Evolutionary conservation across 2,113 vertebrate species (phyloP), one percentile per base, ranked within the genome.

Genomic region (Corydoras sp.): DNA sequence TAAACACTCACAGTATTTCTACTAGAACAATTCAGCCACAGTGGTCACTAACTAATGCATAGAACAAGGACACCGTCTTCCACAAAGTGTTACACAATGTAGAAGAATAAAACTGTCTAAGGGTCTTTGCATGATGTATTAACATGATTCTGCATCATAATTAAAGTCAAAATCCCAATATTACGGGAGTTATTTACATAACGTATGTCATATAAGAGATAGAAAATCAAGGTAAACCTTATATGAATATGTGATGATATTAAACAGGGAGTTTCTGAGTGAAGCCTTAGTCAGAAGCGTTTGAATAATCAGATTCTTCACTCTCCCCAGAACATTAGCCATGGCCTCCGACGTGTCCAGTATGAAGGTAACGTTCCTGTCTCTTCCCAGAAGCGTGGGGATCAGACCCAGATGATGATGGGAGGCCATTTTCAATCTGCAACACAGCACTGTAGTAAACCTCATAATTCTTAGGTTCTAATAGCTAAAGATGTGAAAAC

Each of bases 301-400:
- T 76, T 85, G 85, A 61, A 85, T 79, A 50, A 89, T 82, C 65
- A 88, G 80, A 7, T 81, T 77, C 64, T 89, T 89, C 63, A 83
- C 79, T 58, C 74, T 70, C 18, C 78, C 82, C 65, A 89, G 78
- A 72, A 76, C 53, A 32, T 72, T 53, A 70, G 69, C 80, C 79
- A 74, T 85, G 29, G 62, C 58, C 73, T 85, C 84, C 2, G 87
- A 89, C n/a, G 71, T 77, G 71, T 87, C 83, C 69, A 90, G 55
- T 3, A 86, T 73, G 50, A 87, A 88, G 0, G 77, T 81, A 56
- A 85, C 61, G 58, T 86, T 88, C 43, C 71, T 77, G 49, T 79
- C 59, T 30, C 68, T 71, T 0, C 84, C 85, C 72, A 83, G 50
- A 24, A 89, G 77, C 59, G 85, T 35, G 2, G 80, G 78, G 13